Conservation (phyloP, 2,113 vertebrate genomes). For the Erinaceus europaeus region DNA sequence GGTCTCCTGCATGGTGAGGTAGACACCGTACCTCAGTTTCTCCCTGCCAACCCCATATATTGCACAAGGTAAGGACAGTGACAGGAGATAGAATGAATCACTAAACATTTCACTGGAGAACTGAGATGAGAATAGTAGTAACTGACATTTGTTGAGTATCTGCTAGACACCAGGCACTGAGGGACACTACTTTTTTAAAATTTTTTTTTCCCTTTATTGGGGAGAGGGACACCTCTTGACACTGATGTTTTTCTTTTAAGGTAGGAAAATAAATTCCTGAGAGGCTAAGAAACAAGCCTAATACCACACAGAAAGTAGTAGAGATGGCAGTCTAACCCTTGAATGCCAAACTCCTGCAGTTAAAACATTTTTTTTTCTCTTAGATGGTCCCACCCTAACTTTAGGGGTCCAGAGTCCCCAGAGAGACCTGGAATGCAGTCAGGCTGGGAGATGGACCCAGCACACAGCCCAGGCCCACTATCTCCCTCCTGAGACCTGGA, state of each 20-base stretch:
- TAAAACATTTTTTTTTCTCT: neutral
- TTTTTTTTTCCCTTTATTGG: too few species aligned
- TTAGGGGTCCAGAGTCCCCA: too few species aligned
- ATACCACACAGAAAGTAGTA: neutral
- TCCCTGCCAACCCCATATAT: too few species aligned
- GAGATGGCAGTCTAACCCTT: neutral
- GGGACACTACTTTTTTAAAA: too few species aligned
- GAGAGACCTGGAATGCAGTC: neutral
- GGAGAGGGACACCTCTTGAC: too few species aligned
- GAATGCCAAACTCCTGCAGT: neutral
- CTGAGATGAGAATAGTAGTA: neutral
- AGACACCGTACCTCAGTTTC: too few species aligned
- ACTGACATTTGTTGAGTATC: neutral
- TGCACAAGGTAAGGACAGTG: neutral
- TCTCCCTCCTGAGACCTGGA: neutral
- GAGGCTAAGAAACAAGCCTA: neutral
- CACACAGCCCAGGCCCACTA: neutral
- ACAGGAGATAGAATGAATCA: neutral
- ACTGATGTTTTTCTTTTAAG: neutral
- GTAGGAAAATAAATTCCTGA: neutral
- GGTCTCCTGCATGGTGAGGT: too few species aligned
- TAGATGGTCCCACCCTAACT: neutral
- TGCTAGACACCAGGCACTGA: neutral
- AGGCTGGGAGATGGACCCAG: neutral
- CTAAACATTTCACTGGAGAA: neutral